Evolutionary conservation across 2,113 vertebrate species (phyloP).

Genomic region (Phylloscopus whistleri): DNA sequence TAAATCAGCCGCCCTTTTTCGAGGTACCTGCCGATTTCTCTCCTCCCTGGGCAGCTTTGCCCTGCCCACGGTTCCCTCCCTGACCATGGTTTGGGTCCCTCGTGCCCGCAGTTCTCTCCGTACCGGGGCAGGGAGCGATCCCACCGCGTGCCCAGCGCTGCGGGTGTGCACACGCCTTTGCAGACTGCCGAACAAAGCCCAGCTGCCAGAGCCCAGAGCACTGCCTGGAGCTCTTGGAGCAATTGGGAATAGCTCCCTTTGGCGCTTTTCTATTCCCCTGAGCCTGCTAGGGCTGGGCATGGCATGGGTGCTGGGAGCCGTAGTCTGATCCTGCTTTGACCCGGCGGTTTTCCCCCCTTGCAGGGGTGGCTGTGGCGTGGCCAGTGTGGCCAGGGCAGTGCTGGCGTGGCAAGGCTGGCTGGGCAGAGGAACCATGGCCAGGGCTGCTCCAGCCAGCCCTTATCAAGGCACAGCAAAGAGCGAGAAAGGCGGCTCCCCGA

Average conservation of each 20-base stretch:
- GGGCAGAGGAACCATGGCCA: not conserved
- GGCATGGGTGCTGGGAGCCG: not conserved
- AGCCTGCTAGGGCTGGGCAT: not conserved
- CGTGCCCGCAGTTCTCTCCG: not conserved
- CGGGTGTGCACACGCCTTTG: not conserved
- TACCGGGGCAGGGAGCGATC: not conserved
- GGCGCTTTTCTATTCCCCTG: not conserved
- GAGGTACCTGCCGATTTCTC: not conserved
- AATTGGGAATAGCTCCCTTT: not conserved
- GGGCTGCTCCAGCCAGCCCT: not conserved
- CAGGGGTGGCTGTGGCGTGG: not conserved
- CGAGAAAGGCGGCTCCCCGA: rapidly evolving
- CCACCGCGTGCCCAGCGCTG: not conserved
- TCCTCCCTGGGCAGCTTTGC: not conserved
- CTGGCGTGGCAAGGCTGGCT: rapidly evolving
- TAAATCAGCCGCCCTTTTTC: not conserved
- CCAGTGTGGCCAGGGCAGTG: not conserved
- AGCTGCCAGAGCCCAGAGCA: not conserved
- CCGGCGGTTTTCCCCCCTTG: rapidly evolving
- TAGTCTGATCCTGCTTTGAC: not conserved
- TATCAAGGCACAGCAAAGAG: not conserved
- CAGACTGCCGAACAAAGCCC: constrained; percentile 3
- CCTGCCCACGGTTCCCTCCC: not conserved
- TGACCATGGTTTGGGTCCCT: not conserved
- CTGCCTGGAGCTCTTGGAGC: not conserved